phyloP scores from a whole-genome alignment of 2,888 invertebrate species.

The Mesorhabditis belari region DNA sequence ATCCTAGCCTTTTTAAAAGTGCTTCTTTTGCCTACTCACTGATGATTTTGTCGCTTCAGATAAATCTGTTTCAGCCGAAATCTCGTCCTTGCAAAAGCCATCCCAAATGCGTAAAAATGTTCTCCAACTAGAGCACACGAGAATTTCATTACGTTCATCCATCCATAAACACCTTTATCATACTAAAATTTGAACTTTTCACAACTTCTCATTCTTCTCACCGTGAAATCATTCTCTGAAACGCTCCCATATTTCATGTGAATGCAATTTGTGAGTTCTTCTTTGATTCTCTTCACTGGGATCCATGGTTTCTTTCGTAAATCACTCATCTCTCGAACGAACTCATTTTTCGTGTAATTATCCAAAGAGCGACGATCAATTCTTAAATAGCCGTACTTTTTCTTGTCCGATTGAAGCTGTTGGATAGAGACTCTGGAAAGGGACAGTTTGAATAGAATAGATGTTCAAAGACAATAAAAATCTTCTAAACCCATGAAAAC shows the following conservation, averaged over 20 bases:
- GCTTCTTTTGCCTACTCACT: not conserved
- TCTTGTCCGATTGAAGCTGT: too few species aligned
- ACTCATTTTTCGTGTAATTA: constrained; percentile 23
- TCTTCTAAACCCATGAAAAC: too few species aligned
- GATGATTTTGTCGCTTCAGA: constrained; percentile 24
- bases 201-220: constrained; percentile 1
- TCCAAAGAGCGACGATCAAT: constrained; percentile 11
- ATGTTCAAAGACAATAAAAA: too few species aligned
- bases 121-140: constrained; percentile 23
- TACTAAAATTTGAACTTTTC: constrained; percentile 15
- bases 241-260: constrained; percentile 25
- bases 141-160: constrained; percentile 39
- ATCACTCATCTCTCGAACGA: constrained; percentile 22
- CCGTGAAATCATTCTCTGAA: constrained; percentile 31
- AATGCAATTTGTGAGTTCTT: constrained; percentile 34
- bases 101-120: constrained; percentile 25
- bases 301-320: constrained; percentile 38
- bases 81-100: constrained; percentile 31
- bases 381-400: too few species aligned
- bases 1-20: too few species aligned
- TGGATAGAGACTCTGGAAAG: too few species aligned
- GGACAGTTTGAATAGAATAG: too few species aligned
- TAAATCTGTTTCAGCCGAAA: constrained; percentile 39
- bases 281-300: constrained; percentile 23
- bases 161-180: constrained; percentile 37